Conservation (phyloP, 2,888 invertebrate genomes). For the Volucella zonaria region DNA sequence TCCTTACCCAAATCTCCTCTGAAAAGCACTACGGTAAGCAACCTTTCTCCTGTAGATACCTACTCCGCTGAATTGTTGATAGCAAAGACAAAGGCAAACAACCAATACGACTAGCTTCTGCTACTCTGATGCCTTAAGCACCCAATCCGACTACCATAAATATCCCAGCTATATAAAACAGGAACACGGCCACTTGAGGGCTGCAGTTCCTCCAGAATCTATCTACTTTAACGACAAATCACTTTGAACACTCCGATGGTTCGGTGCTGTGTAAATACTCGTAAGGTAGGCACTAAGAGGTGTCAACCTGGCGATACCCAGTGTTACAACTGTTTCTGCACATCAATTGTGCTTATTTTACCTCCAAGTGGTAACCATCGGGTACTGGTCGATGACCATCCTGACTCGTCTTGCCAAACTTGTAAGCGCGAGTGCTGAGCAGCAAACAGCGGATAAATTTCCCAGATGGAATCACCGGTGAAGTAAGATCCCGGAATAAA, state of each 20-base stretch:
- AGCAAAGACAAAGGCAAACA: constrained; percentile 67
- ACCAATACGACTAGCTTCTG: constrained; percentile 29
- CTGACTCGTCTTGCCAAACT: too few relatives aligned
- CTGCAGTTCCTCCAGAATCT: neutral
- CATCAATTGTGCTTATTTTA: too few relatives aligned
- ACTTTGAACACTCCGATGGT: constrained; percentile 36
- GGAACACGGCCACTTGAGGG: constrained; percentile 68
- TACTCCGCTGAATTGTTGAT: constrained; percentile 76
- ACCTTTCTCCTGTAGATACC: constrained; percentile 67
- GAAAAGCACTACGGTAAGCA: constrained; percentile 50
- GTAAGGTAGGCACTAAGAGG: too few relatives aligned
- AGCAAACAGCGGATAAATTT: too few relatives aligned
- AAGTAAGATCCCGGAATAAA: too few relatives aligned
- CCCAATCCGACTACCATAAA: constrained; percentile 52
- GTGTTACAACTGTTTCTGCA: too few relatives aligned
- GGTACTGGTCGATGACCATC: too few relatives aligned
- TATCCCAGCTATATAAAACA: constrained; percentile 57
- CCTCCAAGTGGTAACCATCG: too few relatives aligned
- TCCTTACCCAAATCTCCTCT: neutral
- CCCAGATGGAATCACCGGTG: too few relatives aligned
- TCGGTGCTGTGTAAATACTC: too few relatives aligned
- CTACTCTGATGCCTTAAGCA: constrained; percentile 33
- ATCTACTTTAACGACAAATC: constrained; percentile 31
- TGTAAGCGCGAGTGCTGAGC: too few relatives aligned
- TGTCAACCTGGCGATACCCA: too few relatives aligned